These are phyloP conservation scores for Rutpela maculata DNA, from an alignment of 2,888 invertebrate species.

Conservation along the genomic window DNA sequence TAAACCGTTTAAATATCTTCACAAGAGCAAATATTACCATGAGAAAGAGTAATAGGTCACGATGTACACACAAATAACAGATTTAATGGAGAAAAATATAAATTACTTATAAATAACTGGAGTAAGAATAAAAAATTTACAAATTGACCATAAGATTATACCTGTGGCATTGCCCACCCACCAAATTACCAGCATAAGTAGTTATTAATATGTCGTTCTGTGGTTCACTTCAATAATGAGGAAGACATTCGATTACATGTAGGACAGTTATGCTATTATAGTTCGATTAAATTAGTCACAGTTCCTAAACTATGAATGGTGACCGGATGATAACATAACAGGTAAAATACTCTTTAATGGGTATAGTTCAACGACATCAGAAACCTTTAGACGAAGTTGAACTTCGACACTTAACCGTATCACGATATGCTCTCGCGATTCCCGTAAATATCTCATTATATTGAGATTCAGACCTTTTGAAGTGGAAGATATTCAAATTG, in stretches of 20 bases:
- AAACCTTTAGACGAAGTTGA: slow-evolving; percentile 40
- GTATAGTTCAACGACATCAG: slow-evolving; percentile 53
- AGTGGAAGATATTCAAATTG: slow-evolving; percentile 38
- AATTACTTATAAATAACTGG: slow-evolving; percentile 6
- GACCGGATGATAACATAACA: slow-evolving; percentile 46
- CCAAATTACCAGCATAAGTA: slow-evolving; percentile 12
- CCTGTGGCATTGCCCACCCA: slow-evolving; percentile 1
- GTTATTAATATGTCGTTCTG: slow-evolving; percentile 30
- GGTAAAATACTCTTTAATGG: slow-evolving; percentile 54
- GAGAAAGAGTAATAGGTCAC: too few species aligned
- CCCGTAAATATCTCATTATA: slow-evolving; percentile 36
- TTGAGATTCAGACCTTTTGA: slow-evolving; percentile 27
- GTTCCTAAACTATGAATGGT: slow-evolving; percentile 35
- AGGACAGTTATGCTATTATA: slow-evolving; percentile 44
- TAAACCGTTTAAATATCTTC: too few species aligned
- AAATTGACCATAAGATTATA: slow-evolving; percentile 3
- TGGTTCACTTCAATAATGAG: slow-evolving; percentile 26
- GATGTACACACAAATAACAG: not conserved
- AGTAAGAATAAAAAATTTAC: not conserved
- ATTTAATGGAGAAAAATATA: not conserved
- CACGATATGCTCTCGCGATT: slow-evolving; percentile 30
- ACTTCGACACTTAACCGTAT: slow-evolving; percentile 37
- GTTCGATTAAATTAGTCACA: slow-evolving; percentile 43
- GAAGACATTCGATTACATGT: slow-evolving; percentile 40
- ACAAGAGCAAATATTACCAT: too few species aligned